Percentiles rank a stretch among this genome's conserved stretches.
Conservation (phyloP, 1,140 invertebrate genomes). For the Bombus fervidus region DNA sequence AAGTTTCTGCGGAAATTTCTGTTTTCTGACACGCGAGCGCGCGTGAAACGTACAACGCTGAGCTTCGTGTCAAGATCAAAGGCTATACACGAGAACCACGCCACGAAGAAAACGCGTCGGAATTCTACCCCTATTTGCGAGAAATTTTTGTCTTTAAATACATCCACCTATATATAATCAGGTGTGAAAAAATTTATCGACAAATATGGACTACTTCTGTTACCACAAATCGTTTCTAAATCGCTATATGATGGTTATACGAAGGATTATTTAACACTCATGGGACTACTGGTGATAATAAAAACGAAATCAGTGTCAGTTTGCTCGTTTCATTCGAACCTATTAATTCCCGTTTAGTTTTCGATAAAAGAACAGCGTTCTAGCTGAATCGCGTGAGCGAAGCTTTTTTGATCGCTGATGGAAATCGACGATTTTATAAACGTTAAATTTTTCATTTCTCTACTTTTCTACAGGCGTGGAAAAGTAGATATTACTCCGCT, state of each 20-base stretch:
- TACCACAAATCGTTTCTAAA: not conserved
- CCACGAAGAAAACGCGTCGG: not conserved
- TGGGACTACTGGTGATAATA: not conserved
- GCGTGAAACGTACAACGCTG: not conserved
- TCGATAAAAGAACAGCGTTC: not conserved
- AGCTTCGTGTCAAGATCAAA: conserved; percentile 36
- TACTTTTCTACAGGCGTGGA: not conserved
- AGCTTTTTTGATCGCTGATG: not conserved
- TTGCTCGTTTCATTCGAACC: not conserved
- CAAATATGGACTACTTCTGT: not conserved
- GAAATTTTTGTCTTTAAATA: not conserved
- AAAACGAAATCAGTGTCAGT: not conserved
- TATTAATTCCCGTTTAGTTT: not conserved
- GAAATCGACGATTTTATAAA: not conserved
- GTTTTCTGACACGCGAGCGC: not conserved
- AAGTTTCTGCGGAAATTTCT: conserved; percentile 47
- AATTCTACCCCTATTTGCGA: not conserved
- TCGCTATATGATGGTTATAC: not conserved
- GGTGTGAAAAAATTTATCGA: not conserved
- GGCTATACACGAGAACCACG: not conserved
- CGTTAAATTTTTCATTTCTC: not conserved
- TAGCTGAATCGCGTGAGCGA: not conserved
- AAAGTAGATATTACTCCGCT: not conserved
- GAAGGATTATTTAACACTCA: too few species aligned
- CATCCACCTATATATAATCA: too few species aligned